Evolutionary conservation across 37 sponge, comb jelly and placozoan species (phyloP).

Genomic region (Dysidea cf. avara): DNA sequence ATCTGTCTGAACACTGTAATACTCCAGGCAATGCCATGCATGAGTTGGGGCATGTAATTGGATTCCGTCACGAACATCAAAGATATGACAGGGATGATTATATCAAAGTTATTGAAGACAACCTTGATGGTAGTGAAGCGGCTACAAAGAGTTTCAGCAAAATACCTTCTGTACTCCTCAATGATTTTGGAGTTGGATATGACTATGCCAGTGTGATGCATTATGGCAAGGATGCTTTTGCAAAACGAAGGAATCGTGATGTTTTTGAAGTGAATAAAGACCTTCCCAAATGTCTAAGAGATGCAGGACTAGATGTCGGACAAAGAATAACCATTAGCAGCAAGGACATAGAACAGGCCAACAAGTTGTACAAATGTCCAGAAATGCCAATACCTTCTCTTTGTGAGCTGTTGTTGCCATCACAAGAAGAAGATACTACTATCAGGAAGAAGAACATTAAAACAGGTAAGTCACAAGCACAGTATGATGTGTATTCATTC

Average conservation of each 20-base stretch:
- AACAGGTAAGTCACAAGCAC: too few species aligned
- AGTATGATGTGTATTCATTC: too few species aligned
- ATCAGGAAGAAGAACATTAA: too few species aligned
- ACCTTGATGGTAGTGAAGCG: background rate
- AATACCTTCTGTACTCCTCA: background rate
- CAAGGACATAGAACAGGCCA: too few species aligned
- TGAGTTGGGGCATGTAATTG: slow-evolving; percentile 71
- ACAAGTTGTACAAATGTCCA: too few species aligned
- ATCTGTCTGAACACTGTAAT: background rate
- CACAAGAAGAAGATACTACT: too few species aligned
- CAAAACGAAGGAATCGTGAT: background rate
- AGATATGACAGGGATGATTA: slow-evolving; percentile 61
- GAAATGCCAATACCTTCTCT: too few species aligned
- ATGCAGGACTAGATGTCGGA: too few species aligned
- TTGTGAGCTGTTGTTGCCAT: too few species aligned
- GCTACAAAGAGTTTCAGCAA: slow-evolving; percentile 8
- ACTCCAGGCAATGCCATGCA: slow-evolving; percentile 50
- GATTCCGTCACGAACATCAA: slow-evolving; percentile 70
- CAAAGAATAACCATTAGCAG: too few species aligned
- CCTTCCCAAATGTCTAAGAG: too few species aligned
- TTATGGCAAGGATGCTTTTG: slow-evolving; percentile 34
- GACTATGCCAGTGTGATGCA: slow-evolving; percentile 77
- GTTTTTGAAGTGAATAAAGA: too few species aligned
- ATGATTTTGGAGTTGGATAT: slow-evolving; percentile 28
- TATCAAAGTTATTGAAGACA: slow-evolving; percentile 34